Base-by-base conservation (phyloP, 2,797 vertebrate species). In the Esox masquinongy region DNA sequence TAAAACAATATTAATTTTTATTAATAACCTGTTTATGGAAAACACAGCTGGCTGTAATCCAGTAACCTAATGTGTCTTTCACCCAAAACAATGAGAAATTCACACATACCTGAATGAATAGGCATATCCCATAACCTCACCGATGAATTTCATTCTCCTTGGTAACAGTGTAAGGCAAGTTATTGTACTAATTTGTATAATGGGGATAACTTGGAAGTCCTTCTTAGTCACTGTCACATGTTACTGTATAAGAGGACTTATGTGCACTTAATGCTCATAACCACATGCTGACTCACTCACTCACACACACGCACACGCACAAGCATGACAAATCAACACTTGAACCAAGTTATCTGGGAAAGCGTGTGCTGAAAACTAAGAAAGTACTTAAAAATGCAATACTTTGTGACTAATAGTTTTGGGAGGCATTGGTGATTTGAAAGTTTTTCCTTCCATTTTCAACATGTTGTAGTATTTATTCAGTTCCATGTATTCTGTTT, bases 171-270 rank as follows among this genome's bases (percentile, higher is more conserved):
- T 15, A 36, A n/a, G 8, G 8, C 64, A 36, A 22, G 22, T 59
- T 15, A 80, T 4, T 39, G 36, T 39, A 39, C 50, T 43, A 1
- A 29, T 47, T 17, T 61, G n/a, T 24, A 22, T 24, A 26, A 66
- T 1, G 16, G 77, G 53, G 53, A 74, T 82, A 80, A 50, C 24
- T 43, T 34, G 70, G 49, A 0, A 68, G 26, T n/a, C 53, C 22
- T 34, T 68, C 80, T 85, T 80, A 91, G 84, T 92, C 90, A 92
- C 24, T 0, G 83, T 88, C 88, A 90, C 86, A 83, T 79, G 76
- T 63, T 2, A 77, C 68, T 83, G 79, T 84, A 68, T 83, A 61
- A 72, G 75, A 72, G 50, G 36, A 74, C 5, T 47, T 4, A 26
- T 51, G 12, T 47, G 12, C 49, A 76, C 6, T n/a, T 72, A 47